Evolutionary conservation across 2,888 invertebrate genomes (phyloP).

Genomic region (Diogma glabrata): DNA sequence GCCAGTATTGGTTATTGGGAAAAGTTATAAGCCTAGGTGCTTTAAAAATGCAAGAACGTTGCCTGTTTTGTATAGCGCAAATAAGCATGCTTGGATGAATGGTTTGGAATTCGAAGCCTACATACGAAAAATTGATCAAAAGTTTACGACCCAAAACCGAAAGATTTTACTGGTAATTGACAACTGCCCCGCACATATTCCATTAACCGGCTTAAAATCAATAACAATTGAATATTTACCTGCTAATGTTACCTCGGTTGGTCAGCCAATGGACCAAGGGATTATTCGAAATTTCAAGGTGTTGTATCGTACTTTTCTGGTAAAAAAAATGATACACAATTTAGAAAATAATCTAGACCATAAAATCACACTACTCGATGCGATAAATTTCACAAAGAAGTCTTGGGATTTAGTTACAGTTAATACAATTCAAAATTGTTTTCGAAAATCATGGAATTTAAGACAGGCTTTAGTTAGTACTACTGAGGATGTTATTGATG

Average conservation of each 20-base stretch:
- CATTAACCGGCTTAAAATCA: not conserved
- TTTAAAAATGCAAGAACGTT: not conserved
- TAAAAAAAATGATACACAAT: slow-evolving; percentile 1
- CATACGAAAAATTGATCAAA: not conserved
- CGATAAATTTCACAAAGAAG: not conserved
- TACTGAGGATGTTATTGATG: not conserved
- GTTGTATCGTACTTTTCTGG: not conserved
- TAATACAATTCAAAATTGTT: not conserved
- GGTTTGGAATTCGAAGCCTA: not conserved
- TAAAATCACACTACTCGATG: too few species aligned
- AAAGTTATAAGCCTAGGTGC: not conserved
- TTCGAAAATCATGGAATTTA: slow-evolving; percentile 2
- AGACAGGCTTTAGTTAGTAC: not conserved
- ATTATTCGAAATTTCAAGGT: not conserved
- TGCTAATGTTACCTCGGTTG: not conserved
- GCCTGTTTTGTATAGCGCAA: not conserved
- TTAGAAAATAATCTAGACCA: too few species aligned
- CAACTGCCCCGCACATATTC: not conserved
- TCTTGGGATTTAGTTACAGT: not conserved
- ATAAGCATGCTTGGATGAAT: slow-evolving; percentile 1
- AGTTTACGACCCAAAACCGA: not conserved
- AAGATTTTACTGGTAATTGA: not conserved
- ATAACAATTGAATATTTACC: slow-evolving; percentile 1
- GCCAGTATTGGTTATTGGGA: slow-evolving; percentile 1
- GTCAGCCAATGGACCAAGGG: slow-evolving; percentile 2